These are phyloP conservation scores for Aleiodes alternator DNA, from an alignment of 2,888 invertebrate genomes.

Conservation along the genomic window DNA sequence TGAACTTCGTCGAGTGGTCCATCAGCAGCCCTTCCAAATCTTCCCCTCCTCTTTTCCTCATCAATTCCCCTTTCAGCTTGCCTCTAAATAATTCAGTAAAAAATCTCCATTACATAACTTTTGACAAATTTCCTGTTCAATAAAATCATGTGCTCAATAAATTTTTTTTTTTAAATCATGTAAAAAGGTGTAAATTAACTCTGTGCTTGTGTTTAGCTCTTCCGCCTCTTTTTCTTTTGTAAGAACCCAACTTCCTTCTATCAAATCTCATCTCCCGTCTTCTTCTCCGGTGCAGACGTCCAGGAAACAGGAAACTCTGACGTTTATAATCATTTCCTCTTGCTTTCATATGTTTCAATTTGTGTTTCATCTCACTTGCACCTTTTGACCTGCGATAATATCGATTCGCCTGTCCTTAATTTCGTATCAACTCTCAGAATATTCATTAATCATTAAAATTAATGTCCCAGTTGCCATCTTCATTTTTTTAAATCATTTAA, in stretches of 20 bases:
- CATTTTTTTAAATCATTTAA: background rate
- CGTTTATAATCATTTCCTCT: background rate
- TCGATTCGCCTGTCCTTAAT: conserved; percentile 24
- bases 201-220: conserved; percentile 21
- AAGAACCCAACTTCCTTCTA: background rate
- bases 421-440: conserved; percentile 11
- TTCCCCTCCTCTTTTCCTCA: background rate
- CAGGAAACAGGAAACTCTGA: conserved; percentile 35
- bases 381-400: conserved; percentile 24
- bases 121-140: no score
- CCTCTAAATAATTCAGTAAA: conserved; percentile 7
- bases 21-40: conserved; percentile 47
- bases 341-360: conserved; percentile 1
- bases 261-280: background rate
- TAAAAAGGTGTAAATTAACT: conserved; percentile 6
- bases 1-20: conserved; percentile 39
- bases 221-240: background rate
- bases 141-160: no score
- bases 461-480: conserved; percentile 6
- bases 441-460: conserved; percentile 2
- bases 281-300: background rate
- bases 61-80: background rate
- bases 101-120: no score
- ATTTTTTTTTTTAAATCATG: no score
- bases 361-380: background rate